Evolutionary conservation across 2,113 vertebrate genomes (phyloP).

Genomic region (Petaurus breviceps): DNA sequence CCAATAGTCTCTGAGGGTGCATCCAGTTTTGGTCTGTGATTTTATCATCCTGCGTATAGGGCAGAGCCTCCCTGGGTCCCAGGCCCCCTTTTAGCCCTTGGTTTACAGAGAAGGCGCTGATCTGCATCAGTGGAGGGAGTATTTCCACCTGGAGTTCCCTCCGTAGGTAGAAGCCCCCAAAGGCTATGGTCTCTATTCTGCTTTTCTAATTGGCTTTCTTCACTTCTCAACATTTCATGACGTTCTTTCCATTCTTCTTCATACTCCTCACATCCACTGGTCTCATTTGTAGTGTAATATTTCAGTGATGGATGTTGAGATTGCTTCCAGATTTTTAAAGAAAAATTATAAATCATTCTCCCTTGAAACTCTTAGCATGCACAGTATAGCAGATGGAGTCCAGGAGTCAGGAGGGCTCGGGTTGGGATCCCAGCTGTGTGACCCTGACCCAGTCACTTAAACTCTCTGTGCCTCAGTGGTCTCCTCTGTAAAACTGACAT

Average conservation of each 20-base stretch:
- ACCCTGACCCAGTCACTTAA: background rate
- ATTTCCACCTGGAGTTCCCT: background rate
- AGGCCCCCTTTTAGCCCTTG: background rate
- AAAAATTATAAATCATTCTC: background rate
- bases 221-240: too few species aligned
- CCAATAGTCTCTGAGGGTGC: background rate
- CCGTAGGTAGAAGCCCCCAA: background rate
- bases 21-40: background rate
- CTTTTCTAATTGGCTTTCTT: background rate
- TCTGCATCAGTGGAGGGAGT: background rate
- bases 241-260: background rate
- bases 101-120: background rate
- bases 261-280: background rate
- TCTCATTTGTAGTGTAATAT: background rate
- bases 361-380: background rate
- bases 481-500: background rate
- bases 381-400: background rate
- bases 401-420: background rate
- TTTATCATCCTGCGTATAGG: background rate
- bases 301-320: background rate
- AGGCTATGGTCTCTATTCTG: too few species aligned
- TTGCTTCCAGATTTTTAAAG: background rate
- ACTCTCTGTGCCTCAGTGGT: background rate
- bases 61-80: background rate
- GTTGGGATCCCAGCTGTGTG: background rate